Base-by-base conservation (phyloP, 2,113 vertebrate genomes). In the Rhabdomys dilectus region DNA sequence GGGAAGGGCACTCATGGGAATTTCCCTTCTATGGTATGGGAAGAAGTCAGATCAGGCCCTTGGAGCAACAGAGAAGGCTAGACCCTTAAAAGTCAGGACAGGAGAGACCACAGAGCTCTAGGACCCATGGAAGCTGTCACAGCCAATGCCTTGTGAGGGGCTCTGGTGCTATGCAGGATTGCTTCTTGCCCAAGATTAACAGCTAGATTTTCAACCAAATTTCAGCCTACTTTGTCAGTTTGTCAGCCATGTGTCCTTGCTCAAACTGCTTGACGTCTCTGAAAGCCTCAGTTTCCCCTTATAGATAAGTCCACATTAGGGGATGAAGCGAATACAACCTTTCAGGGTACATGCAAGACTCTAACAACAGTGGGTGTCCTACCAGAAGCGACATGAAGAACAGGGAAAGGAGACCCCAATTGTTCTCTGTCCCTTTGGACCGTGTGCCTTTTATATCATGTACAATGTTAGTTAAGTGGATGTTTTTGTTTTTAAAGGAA, bases 251-350 rank as follows among this genome's bases (percentile, higher is more conserved):
- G 56, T 42, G 48, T 75, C 21, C n/a, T 85, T 36, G 24, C 29
- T 68, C 53, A 7, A 96, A 73, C 24, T 12, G 77, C 45, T 75
- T 88, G 62, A 91, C 12, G 7, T 73, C 66, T 64, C n/a, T 24
- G 22, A 78, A 34, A 31, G 24, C 42, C 80, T 93, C 88, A 51
- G 85, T 81, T 85, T 95, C 93, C 70, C 48, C 81, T 94, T 34
- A 0, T 3, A 26, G 75, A 53, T 62, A 56, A 80, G 17, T 53
- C 77, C 68, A 1, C 66, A 42, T 84, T 29, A n/a, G 72, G 26
- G 88, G 60, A 16, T 60, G 34, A 90, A 56, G 24, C 70, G 1
- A 45, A 77, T 31, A 36, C 19, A 51, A 19, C 80, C 75, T 64
- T 89, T 92, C 78, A 58, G 76, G 66, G 36, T 56, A 31, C 22